Evolutionary conservation across 2,888 invertebrate species (phyloP), one percentile per base, ranked within the genome.

Genomic region (Polymixis lichenea): DNA sequence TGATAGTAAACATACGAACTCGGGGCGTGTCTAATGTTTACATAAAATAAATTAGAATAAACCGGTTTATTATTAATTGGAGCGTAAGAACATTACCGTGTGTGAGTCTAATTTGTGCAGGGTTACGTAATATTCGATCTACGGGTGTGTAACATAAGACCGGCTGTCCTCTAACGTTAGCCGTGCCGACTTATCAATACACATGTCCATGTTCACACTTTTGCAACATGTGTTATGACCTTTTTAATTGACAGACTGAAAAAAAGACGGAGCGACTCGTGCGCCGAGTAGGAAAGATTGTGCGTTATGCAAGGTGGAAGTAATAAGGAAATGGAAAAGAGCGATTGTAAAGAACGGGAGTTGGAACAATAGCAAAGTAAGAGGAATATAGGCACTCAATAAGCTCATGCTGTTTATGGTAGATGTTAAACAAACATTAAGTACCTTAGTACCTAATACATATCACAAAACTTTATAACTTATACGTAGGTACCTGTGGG

Each of bases 81-180:
- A 94, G 95, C 95, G 92, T 92, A 93, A 95, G 92, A 93, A 93
- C 91, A 93, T 93, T 93, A 94, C 91, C 89, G 88, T 90, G 89
- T 89, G 88, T 86, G 87, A 86, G 82, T 89, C 85, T 89, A 89
- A 88, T 88, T 89, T 88, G 88, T 87, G 78, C 25, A 81, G 74
- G 43, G 69, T 88, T 85, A 85, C 72, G 81, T 83, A 87, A 89
- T n/a, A 25, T 9, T 75, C 25, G 82, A 75, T 25, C 25, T 78
- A 65, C 43, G 64, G 74, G 78, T 83, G 82, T 87, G 86, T 86
- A 81, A 86, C 78, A n/a, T 65, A 78, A 89, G 82, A 87, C 82
- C 78, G 64, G 86, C 88, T 85, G 89, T 89, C 87, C 82, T 71
- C 81, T 66, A 86, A 64, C 75, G 74, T 85, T 89, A 84, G 79